phyloP scores from a whole-genome alignment of 1,140 invertebrate species.

The Pogonus chalceus region DNA sequence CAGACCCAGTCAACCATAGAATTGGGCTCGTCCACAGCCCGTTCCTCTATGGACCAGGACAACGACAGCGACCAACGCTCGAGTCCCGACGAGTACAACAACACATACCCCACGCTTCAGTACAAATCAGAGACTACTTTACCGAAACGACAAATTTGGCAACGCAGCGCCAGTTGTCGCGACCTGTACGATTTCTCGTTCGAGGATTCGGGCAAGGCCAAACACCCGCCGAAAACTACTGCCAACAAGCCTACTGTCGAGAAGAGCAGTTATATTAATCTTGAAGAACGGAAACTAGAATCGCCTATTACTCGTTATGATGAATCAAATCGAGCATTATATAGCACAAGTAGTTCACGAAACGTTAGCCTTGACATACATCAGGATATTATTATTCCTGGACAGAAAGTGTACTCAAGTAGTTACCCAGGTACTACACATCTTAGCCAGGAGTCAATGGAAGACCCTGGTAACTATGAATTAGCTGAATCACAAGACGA shows the following conservation, averaged over 20 bases:
- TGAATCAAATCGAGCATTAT: slow-evolving; percentile 52
- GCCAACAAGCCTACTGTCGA: slow-evolving; percentile 23
- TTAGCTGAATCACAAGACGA: slow-evolving; percentile 71
- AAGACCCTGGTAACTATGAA: slow-evolving; percentile 44
- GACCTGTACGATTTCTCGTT: slow-evolving; percentile 64
- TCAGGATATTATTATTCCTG: slow-evolving; percentile 42
- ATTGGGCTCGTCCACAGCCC: slow-evolving; percentile 23
- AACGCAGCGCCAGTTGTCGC: slow-evolving; percentile 68
- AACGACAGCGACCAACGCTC: slow-evolving; percentile 14
- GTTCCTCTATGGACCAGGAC: slow-evolving; percentile 31
- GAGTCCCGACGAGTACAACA: slow-evolving; percentile 1
- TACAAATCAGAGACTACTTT: slow-evolving; percentile 21
- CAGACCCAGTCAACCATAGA: slow-evolving; percentile 33
- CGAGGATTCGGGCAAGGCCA: slow-evolving; percentile 53
- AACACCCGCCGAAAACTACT: slow-evolving; percentile 36
- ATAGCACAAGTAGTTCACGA: slow-evolving; percentile 43
- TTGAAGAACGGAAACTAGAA: slow-evolving; percentile 47
- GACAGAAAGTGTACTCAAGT: slow-evolving; percentile 64
- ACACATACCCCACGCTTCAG: not conserved
- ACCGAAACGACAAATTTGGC: slow-evolving; percentile 47
- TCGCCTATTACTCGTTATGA: slow-evolving; percentile 67
- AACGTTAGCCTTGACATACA: slow-evolving; percentile 47
- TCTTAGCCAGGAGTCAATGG: slow-evolving; percentile 48
- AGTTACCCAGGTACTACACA: slow-evolving; percentile 72
- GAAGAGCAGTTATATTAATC: slow-evolving; percentile 20